Evolutionary conservation across 2,797 vertebrate genomes (phyloP).

Genomic region (Harpagifer antarcticus): DNA sequence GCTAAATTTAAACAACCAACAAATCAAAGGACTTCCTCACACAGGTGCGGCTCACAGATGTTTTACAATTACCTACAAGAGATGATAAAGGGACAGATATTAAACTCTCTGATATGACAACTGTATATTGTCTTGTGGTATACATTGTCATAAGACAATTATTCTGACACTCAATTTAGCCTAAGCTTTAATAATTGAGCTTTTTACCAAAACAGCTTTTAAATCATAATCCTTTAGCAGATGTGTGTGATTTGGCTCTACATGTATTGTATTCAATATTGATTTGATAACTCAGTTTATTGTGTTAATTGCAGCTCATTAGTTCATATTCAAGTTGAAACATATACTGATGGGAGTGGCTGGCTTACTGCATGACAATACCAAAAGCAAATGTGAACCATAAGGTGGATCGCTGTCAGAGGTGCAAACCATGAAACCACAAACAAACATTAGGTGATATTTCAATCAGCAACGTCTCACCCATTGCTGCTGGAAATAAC

Average conservation of each 20-base stretch:
- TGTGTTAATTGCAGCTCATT: not conserved
- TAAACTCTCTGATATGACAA: not conserved
- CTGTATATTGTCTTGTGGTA: not conserved
- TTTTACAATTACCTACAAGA: not conserved
- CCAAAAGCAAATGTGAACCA: not conserved
- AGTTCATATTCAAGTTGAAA: not conserved
- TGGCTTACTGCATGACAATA: not conserved
- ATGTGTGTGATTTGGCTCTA: not conserved
- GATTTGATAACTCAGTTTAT: not conserved
- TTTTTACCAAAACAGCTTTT: not conserved
- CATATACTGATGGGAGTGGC: not conserved
- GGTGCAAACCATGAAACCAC: not conserved
- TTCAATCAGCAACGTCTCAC: constrained; percentile 22
- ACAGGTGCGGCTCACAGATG: not conserved
- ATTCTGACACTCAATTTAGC: not conserved
- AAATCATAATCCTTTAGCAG: not conserved
- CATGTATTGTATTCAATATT: not conserved
- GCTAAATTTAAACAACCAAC: not conserved
- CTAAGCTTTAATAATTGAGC: not conserved
- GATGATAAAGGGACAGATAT: not conserved
- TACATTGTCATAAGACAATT: not conserved
- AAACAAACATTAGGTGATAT: not conserved
- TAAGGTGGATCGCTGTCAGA: not conserved
- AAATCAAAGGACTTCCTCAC: not conserved
- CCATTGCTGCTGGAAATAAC: constrained; percentile 41